Percentiles rank a stretch among this genome's conserved stretches.
Conservation (phyloP, 30 jellyfish, hydroid and myxozoan genomes). For the Calvadosia cruxmelitensis region DNA sequence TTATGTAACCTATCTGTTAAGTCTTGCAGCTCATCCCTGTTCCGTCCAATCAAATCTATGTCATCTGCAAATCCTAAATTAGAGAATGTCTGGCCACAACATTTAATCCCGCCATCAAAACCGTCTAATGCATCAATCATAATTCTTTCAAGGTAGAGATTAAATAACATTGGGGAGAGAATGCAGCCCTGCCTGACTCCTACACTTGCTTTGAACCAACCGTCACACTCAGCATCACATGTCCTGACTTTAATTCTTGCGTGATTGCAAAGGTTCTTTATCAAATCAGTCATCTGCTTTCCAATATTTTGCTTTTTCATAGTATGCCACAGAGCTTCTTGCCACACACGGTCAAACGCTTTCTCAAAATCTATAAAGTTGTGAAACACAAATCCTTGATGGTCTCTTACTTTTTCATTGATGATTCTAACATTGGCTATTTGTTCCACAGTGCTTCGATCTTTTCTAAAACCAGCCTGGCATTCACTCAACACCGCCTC, state of each 20-base stretch:
- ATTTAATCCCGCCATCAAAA: slow-evolving; percentile 11
- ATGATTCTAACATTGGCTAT: slow-evolving; percentile 6
- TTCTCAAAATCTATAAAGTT: too few species aligned
- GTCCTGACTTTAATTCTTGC: slow-evolving; percentile 19
- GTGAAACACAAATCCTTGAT: slow-evolving; percentile 1
- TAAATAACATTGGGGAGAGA: slow-evolving; percentile 25
- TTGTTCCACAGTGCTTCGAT: slow-evolving; percentile 23
- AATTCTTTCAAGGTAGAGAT: slow-evolving; percentile 24
- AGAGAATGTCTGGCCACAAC: not conserved
- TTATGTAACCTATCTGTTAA: not conserved
- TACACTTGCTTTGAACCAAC: slow-evolving; percentile 22
- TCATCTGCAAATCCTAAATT: slow-evolving; percentile 32
- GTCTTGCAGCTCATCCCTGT: slow-evolving; percentile 4
- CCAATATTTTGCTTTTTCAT: slow-evolving; percentile 13
- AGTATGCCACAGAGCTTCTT: not conserved
- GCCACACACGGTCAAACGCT: slow-evolving; percentile 19
- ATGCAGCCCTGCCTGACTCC: slow-evolving; percentile 37
- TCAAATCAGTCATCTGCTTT: slow-evolving; percentile 5
- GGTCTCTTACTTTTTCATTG: slow-evolving; percentile 14
- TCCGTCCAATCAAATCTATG: slow-evolving; percentile 13
- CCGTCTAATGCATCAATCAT: slow-evolving; percentile 19
- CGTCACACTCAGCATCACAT: slow-evolving; percentile 11
- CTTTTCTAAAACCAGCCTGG: slow-evolving; percentile 22
- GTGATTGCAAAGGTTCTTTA: slow-evolving; percentile 3
- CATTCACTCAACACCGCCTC: slow-evolving; percentile 16